A percentile compares a stretch with the other conserved stretches of the same genome.
phyloP scores from a whole-genome alignment of 2,113 vertebrate species.

The Pitta sordida region DNA sequence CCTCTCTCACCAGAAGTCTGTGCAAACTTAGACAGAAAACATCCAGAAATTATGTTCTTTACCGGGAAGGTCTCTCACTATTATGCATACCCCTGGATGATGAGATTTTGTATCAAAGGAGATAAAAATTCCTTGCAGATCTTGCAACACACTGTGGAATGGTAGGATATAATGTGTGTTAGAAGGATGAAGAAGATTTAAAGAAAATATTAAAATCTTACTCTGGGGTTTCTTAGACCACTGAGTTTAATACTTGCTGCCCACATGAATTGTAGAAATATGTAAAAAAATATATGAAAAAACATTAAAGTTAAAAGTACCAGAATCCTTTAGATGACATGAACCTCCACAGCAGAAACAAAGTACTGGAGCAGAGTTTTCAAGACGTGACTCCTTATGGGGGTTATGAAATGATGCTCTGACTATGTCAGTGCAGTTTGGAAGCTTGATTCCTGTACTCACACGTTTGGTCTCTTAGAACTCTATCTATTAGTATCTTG shows the following conservation, averaged over 20 bases:
- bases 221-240: neutral
- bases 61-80: neutral
- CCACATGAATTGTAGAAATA: accelerated
- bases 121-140: neutral
- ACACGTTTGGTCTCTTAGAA: neutral
- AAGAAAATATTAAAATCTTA: neutral
- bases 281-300: neutral
- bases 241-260: neutral
- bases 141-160: neutral
- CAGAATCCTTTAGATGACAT: accelerated
- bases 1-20: neutral
- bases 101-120: neutral
- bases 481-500: neutral
- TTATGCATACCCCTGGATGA: neutral
- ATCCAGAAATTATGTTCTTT: neutral
- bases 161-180: accelerated
- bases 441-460: neutral
- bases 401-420: neutral
- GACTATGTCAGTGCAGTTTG: neutral
- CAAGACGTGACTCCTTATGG: neutral
- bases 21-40: neutral
- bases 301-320: neutral
- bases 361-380: neutral
- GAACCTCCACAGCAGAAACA: neutral
- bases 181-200: neutral